Conservation (phyloP, 2,797 vertebrate species). For the Rhinophrynus dorsalis region DNA sequence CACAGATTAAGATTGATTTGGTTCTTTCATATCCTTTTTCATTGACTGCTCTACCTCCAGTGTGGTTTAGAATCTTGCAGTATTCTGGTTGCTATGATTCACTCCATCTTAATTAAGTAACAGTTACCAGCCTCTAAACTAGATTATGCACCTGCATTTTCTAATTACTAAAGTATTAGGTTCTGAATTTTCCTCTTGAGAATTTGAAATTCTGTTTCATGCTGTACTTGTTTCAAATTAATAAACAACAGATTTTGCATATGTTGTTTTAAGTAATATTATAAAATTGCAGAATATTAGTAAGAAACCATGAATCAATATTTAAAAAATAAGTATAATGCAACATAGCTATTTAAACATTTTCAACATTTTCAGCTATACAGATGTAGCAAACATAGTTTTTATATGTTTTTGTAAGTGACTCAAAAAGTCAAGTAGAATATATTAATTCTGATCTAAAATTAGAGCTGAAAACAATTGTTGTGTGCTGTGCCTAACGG, state of each 20-base stretch:
- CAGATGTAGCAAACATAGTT: too few species aligned
- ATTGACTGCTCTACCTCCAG: not conserved
- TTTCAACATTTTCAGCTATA: too few species aligned
- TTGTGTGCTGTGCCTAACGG: too few species aligned
- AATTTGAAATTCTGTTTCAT: not conserved
- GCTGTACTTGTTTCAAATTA: not conserved
- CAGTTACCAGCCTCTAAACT: slow-evolving; percentile 2
- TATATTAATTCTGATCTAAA: too few species aligned
- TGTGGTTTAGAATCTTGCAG: not conserved
- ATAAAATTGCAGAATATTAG: too few species aligned
- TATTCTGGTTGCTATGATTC: not conserved
- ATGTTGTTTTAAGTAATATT: not conserved
- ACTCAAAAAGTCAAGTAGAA: too few species aligned
- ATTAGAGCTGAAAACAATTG: too few species aligned
- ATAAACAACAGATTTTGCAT: not conserved
- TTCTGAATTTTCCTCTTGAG: slow-evolving; percentile 1
- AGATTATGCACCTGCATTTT: slow-evolving; percentile 6
- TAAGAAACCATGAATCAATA: too few species aligned
- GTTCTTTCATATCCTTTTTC: not conserved
- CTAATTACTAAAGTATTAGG: slow-evolving; percentile 15
- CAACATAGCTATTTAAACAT: too few species aligned
- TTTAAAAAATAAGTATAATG: too few species aligned
- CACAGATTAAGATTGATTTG: slow-evolving; percentile 34
- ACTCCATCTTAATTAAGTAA: slow-evolving; percentile 25
- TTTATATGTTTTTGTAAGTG: too few species aligned